Evolutionary conservation across 2,888 invertebrate genomes (phyloP), one percentile per base, ranked within the genome.

Genomic region (Slavum lentiscoides): DNA sequence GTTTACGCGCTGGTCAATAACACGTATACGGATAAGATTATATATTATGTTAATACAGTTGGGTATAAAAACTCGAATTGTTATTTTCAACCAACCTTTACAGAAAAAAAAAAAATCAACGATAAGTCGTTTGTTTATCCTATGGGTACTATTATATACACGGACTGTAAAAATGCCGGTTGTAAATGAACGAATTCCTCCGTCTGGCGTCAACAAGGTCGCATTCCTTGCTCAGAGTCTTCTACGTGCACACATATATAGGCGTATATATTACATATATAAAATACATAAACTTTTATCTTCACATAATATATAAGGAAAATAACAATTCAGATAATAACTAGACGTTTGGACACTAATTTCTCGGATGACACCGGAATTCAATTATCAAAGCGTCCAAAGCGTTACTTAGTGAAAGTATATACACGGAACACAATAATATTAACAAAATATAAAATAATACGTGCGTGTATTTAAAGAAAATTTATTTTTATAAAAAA

Each of bases 181-280:
- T 62, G 37, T 37, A 62, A 62, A n/a, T 23, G 62, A 70, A 70
- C 61, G 62, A 77, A 77, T 77, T 69, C 69, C 69, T 37, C 37
- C 21, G 77, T 77, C 69, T 77, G 77, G 77, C 77, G 69, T 77
- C 77, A 70, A 77, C 69, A 37, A 69, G 77, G 77, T 77, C 69
- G 77, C 77, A 77, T 77, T 77, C 77, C 37, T 69, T 39, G 77
- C 62, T 62, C 70, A 69, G 69, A 69, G 69, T 70, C 62, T 62
- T 69, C 53, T 1, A 49, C 49, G 49, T 11, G 13, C 49, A 43
- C 49, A 11, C 49, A 3, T 13, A 11, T 13, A 15, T 2, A 53
- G 13, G 17, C 2, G 15, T 15, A 53, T 53, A 53, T 53, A 53
- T 49, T 49, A 49, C 9, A 49, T 15, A 49, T 77, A 62, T 53